Base-by-base conservation (phyloP, 2,797 vertebrate genomes). In the Lerista edwardsae region DNA sequence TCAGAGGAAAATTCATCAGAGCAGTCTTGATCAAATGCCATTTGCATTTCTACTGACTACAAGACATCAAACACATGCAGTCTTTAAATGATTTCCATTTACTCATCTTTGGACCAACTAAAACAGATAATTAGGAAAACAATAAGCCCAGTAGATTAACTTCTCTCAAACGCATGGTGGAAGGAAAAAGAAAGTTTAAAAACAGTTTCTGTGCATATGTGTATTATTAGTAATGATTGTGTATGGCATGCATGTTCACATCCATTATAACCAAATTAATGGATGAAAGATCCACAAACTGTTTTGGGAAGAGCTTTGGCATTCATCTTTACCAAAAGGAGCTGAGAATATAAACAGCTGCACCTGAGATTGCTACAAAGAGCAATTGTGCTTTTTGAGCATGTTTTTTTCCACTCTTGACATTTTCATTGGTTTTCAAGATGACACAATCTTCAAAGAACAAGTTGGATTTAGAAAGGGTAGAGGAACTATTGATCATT, bases 21-120 rank as follows among this genome's bases (percentile, higher is more conserved):
- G 90, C 72, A 85, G 62, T 62, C 72, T 92, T 91, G 51, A 78
- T 91, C 34, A 89, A 77, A 64, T 85, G 29, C 17, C 84, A 78
- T 23, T 57, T 82, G 59, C 36, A 44, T 79, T 83, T 51, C 0
- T 64, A 51, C 73, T 85, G 84, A 87, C 29, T 80, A 7, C 11
- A 76, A 86, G 72, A 84, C 51, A 74, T 90, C 39, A 89, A 79
- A n/a, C 2, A 64, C 11, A 11, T n/a, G 2, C 0, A 31, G 9
- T 10, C 62, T 9, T 90, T 83, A 68, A 86, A 86, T 36, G 1
- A 85, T 39, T 25, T 44, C 15, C 39, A 75, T 71, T 19, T 17
- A 87, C 72, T 84, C 15, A 39, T 62, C 23, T 85, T 36, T 81
- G 62, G 8, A 36, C 8, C 1, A 64, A 88, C 88, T 1, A n/a